phyloP scores from a whole-genome alignment of 2,797 vertebrate species.

The Chaetodon trifasciatus region DNA sequence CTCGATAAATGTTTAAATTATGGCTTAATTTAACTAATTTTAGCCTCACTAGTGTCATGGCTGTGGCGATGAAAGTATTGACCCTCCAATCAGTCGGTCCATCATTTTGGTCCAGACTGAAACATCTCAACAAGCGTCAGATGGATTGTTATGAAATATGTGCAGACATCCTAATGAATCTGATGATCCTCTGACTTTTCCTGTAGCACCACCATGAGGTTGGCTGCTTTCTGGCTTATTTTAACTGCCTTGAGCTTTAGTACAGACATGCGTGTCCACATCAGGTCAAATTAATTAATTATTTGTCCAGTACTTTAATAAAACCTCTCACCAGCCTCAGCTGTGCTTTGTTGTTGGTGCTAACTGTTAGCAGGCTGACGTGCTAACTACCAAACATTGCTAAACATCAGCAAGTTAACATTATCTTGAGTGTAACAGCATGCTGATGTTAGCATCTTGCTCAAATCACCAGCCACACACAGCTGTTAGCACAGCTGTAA shows the following conservation, averaged over 20 bases:
- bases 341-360: neutral
- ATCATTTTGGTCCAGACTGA: neutral
- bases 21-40: neutral
- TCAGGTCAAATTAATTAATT: too few species aligned
- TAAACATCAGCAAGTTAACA: neutral
- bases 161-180: neutral
- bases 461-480: neutral
- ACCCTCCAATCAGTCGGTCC: fast-evolving
- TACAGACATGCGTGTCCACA: too few species aligned
- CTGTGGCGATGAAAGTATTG: neutral
- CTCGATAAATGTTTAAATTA: neutral
- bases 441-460: neutral
- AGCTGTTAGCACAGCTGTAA: too few species aligned
- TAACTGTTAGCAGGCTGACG: neutral
- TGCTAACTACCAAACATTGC: neutral
- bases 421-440: neutral
- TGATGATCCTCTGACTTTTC: neutral
- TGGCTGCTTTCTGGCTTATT: too few species aligned
- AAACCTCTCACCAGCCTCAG: too few species aligned
- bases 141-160: neutral
- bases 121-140: neutral
- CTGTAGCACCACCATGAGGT: neutral
- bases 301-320: too few species aligned
- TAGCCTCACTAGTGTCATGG: neutral
- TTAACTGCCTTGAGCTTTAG: too few species aligned